These are phyloP conservation scores for Hydroisotoma schaefferi DNA, from an alignment of 2,888 invertebrate genomes.

Conservation along the genomic window DNA sequence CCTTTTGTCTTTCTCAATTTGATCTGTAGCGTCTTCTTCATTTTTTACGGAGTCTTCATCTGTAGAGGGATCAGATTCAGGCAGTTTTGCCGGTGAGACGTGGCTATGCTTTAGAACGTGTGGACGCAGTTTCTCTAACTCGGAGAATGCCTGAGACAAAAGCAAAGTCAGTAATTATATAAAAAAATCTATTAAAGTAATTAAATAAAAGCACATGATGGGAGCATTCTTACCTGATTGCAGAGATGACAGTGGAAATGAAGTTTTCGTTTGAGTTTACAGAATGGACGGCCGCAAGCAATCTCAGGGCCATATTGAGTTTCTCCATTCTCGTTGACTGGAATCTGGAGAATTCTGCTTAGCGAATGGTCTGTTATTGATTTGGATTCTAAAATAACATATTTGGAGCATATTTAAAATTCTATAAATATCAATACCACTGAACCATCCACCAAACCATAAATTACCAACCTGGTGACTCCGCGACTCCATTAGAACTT, in stretches of 20 bases:
- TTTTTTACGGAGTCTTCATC: constrained; percentile 34
- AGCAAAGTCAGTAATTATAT: background rate
- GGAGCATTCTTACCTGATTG: constrained; percentile 59
- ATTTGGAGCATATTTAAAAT: background rate
- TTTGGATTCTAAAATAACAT: constrained; percentile 46
- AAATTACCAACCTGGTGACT: constrained; percentile 30
- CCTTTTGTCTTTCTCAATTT: background rate
- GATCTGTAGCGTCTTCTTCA: constrained; percentile 20
- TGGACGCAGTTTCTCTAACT: constrained; percentile 63
- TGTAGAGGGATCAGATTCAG: constrained; percentile 42
- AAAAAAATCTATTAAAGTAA: background rate
- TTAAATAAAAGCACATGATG: background rate
- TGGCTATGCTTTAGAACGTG: constrained; percentile 70
- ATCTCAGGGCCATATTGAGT: constrained; percentile 61
- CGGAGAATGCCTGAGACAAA: constrained; percentile 62
- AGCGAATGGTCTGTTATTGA: constrained; percentile 48
- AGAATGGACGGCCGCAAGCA: constrained; percentile 72
- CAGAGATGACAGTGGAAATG: constrained; percentile 77
- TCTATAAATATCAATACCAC: background rate
- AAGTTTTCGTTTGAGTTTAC: constrained; percentile 71
- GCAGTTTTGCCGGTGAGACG: constrained; percentile 42
- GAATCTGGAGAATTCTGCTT: constrained; percentile 48
- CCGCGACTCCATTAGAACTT: constrained; percentile 43
- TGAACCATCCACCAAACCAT: too few relatives aligned
- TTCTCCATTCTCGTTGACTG: constrained; percentile 45